Conservation (phyloP, 2,888 invertebrate genomes). For the Chaitophorus viminalis region DNA sequence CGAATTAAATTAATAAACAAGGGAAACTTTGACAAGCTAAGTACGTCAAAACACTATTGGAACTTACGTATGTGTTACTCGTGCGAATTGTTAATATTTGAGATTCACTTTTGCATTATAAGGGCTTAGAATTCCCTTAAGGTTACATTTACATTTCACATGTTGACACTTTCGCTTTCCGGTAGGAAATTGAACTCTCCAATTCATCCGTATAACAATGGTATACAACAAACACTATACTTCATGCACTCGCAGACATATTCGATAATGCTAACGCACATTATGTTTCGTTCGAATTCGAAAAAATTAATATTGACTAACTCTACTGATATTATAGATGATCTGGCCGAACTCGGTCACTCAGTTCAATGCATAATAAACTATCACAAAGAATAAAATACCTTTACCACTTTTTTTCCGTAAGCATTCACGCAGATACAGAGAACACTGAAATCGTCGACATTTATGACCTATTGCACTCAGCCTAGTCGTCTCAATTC, state of each 20-base stretch:
- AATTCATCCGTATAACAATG: background rate
- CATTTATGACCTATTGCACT: too few relatives aligned
- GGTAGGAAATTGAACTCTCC: background rate
- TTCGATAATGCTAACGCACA: too few relatives aligned
- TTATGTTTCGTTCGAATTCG: background rate
- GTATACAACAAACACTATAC: background rate
- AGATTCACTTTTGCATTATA: background rate
- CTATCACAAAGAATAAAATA: too few relatives aligned
- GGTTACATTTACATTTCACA: constrained; percentile 10
- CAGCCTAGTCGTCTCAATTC: too few relatives aligned
- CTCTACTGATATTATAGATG: too few relatives aligned
- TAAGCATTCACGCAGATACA: too few relatives aligned
- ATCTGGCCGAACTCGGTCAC: too few relatives aligned
- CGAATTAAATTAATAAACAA: background rate
- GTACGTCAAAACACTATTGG: background rate
- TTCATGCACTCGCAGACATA: too few relatives aligned
- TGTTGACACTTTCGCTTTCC: background rate
- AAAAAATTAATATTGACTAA: background rate
- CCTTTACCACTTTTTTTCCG: too few relatives aligned
- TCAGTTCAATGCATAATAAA: too few relatives aligned
- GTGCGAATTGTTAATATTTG: background rate
- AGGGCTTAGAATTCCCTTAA: background rate
- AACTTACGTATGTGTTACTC: background rate
- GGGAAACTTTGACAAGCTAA: background rate
- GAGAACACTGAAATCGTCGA: too few relatives aligned